Evolutionary conservation across 2,113 vertebrate genomes (phyloP).

Genomic region (Chloropsis cyanopogon): DNA sequence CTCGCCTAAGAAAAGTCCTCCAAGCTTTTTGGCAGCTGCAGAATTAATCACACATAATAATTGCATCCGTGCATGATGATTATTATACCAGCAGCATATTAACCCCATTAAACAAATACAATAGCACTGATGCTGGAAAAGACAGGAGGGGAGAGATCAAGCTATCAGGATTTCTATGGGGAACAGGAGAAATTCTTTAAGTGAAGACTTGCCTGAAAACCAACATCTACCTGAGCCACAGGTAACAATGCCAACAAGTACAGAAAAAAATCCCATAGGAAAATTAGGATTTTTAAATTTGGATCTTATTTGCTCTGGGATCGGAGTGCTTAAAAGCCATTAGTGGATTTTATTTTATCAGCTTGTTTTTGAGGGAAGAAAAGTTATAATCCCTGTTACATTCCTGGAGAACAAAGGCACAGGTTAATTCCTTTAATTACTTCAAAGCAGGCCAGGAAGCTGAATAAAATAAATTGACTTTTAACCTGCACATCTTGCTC

Average conservation of each 20-base stretch:
- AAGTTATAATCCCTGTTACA: neutral
- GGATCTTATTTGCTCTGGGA: neutral
- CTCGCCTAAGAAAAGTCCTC: constrained; percentile 20
- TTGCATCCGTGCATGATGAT: constrained; percentile 51
- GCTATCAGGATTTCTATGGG: neutral
- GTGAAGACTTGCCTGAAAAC: neutral
- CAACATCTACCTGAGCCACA: neutral
- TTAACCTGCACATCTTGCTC: neutral
- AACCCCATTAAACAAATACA: constrained; percentile 71
- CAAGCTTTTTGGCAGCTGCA: constrained; percentile 38
- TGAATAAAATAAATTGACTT: neutral
- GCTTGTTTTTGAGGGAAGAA: neutral
- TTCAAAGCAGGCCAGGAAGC: neutral
- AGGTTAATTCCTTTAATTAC: neutral
- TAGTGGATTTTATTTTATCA: neutral
- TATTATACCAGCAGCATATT: constrained; percentile 66
- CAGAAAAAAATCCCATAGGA: neutral
- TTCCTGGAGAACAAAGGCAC: neutral
- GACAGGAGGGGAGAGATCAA: neutral
- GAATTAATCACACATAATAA: constrained; percentile 66
- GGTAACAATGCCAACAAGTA: neutral
- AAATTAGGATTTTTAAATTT: neutral
- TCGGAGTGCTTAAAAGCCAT: neutral
- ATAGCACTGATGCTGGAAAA: constrained; percentile 21
- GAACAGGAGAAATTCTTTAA: neutral